A percentile compares a stretch with the other conserved stretches of the same genome.
Evolutionary conservation across 2,113 vertebrate species (phyloP).

Genomic region (Malurus elegans): DNA sequence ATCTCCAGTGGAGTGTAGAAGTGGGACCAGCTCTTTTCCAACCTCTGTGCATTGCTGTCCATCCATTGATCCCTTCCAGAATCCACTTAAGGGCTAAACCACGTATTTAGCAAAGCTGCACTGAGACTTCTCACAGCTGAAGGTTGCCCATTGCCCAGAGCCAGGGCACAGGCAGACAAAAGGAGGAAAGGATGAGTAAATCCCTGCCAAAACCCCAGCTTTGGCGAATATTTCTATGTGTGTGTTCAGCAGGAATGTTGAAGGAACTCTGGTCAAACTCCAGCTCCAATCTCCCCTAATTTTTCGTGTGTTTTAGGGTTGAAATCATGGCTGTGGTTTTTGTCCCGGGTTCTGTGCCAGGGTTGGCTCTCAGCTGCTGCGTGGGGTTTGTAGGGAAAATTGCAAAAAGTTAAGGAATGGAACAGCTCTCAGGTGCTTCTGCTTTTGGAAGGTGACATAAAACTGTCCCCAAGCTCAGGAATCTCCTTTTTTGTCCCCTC

Average conservation of each 20-base stretch:
- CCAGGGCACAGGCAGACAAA: neutral
- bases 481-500: neutral
- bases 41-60: neutral
- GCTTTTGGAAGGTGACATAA: neutral
- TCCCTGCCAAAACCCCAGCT: neutral
- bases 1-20: rapidly evolving
- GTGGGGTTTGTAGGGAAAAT: neutral
- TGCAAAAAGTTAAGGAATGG: rapidly evolving
- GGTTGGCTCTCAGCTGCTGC: neutral
- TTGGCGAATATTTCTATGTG: neutral
- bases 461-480: neutral
- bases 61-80: neutral
- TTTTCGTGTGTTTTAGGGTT: neutral
- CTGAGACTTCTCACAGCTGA: neutral
- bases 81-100: neutral
- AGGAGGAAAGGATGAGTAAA: neutral
- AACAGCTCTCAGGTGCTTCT: neutral
- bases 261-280: neutral
- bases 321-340: neutral
- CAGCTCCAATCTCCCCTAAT: neutral
- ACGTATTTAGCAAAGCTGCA: rapidly evolving
- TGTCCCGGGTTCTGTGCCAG: neutral
- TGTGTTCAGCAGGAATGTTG: neutral
- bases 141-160: rapidly evolving
- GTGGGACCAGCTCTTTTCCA: neutral